Evolutionary conservation across 2,888 invertebrate species (phyloP), one percentile per base, ranked within the genome.

Genomic region (Digitonthophagus gazella): DNA sequence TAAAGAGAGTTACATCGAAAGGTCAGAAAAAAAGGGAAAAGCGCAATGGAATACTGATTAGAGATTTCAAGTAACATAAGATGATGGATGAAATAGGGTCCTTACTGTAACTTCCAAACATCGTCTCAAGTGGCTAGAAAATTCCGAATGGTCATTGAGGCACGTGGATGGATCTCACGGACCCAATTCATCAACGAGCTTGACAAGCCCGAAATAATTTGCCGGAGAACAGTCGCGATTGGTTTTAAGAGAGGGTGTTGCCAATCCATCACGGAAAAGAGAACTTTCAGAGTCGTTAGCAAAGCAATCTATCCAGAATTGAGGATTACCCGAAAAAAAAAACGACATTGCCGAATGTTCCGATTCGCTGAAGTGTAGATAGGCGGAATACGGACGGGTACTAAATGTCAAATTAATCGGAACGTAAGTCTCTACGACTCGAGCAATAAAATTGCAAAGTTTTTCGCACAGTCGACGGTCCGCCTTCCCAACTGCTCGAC

Each of bases 371-470:
- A 44, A 44, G 28, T 44, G 28, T 5, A 11, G 28, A 44, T 44
- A 44, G 28, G 28, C 28, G 28, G 1, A 44, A 44, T 11, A 44
- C 3, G 28, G 28, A 44, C 28, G 28, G 28, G 28, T 44, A 44
- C 18, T 61, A 19, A 61, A 14, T 20, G 61, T 61, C 61, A 61
- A 61, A 61, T 61, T 61, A 61, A 61, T 61, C 61, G 61, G 61
- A 20, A 61, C 61, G 61, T 61, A 61, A 61, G 19, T 61, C 20
- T 61, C 61, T 5, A 61, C 61, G 19, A 20, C 18, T 19, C 16
- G n/a, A 54, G 54, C 54, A 28, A 55, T 65, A 55, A 65, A 65
- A 55, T 65, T 65, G 44, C 28, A 65, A 65, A 54, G 54, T 44
- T 55, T 65, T 28, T 65, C 55, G 22, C 15, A 4, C 22, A 15